Evolutionary conservation across 2,888 invertebrate species (phyloP), one percentile per base, ranked within the genome.

Genomic region (Limenitis arthemis): DNA sequence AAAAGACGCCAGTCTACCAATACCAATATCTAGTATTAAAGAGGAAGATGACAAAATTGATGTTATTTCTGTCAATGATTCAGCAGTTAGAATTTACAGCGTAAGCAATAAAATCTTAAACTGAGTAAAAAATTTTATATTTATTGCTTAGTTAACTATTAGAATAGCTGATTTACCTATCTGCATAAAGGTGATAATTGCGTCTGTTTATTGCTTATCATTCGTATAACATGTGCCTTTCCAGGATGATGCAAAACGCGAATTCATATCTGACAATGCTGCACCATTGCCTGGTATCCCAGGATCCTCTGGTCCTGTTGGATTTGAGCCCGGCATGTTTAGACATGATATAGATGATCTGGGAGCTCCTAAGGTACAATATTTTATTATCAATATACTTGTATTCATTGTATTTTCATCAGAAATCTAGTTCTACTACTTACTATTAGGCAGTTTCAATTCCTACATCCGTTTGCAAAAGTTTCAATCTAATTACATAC

Each of bases 251-350:
- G 75, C 86, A 0, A 91, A 91, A 68, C 90, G 91, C 9, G 84
- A 83, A 58, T 79, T 90, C 65, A 90, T 90, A 68, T 93, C 94
- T 0, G 95, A 95, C 66, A 94, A 94, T 77, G 94, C 95, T 0
- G 92, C 90, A 9, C 90, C 93, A 0, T 75, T 94, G 47, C 93
- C 94, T 1, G 94, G 95, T 9, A 88, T 92, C 6, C 88, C 90
- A 61, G 91, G 91, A 5, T 62, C 79, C 1, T 87, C 88, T 6
- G 93, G 93, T 1, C 94, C 94, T 0, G 87, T 93, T 31, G 94
- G 94, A 30, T 94, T 95, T 71, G 94, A 94, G 65, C 93, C 94
- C 0, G 94, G 94, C 50, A 94, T 94, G 94, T 94, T 95, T 72
- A 89, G 89, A 57, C 87, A 88, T 8, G 89, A 90, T 56, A 80